These are phyloP conservation scores for Herpetotheres cachinnans DNA, from an alignment of 2,113 vertebrate genomes.

Conservation along the genomic window DNA sequence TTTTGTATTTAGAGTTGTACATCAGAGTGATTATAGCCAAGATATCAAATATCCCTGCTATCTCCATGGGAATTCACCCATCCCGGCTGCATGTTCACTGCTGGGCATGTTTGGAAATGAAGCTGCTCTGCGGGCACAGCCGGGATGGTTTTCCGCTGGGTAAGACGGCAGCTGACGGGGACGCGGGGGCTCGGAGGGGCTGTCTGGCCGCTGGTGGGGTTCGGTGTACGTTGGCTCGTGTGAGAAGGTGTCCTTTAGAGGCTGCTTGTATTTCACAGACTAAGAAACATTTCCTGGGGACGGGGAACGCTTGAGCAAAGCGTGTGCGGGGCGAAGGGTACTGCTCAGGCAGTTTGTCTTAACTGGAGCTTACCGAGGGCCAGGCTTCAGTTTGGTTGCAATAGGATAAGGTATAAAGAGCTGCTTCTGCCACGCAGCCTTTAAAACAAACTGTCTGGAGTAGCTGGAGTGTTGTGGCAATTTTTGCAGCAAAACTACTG, in stretches of 20 bases:
- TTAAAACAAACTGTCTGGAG: accelerated
- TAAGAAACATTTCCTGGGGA: not conserved
- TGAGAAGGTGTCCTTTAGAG: not conserved
- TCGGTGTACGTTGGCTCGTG: accelerated
- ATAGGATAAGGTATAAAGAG: not conserved
- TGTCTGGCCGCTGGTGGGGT: not conserved
- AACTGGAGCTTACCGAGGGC: not conserved
- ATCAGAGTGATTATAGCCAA: not conserved
- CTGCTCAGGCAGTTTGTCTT: not conserved
- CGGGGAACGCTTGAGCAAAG: not conserved
- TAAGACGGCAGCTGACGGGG: not conserved
- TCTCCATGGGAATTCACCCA: accelerated
- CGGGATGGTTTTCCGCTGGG: not conserved
- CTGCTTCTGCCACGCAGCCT: not conserved
- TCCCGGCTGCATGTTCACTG: not conserved
- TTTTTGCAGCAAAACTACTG: not conserved
- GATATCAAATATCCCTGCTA: not conserved
- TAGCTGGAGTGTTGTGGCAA: not conserved
- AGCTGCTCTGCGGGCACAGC: not conserved
- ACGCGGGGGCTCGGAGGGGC: accelerated
- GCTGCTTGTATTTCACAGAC: not conserved
- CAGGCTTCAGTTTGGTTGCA: not conserved
- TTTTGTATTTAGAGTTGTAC: not conserved
- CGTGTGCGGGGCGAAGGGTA: not conserved
- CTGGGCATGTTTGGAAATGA: not conserved